Evolutionary conservation across 1,140 invertebrate genomes (phyloP).

Genomic region (Cyclargus thomasi): DNA sequence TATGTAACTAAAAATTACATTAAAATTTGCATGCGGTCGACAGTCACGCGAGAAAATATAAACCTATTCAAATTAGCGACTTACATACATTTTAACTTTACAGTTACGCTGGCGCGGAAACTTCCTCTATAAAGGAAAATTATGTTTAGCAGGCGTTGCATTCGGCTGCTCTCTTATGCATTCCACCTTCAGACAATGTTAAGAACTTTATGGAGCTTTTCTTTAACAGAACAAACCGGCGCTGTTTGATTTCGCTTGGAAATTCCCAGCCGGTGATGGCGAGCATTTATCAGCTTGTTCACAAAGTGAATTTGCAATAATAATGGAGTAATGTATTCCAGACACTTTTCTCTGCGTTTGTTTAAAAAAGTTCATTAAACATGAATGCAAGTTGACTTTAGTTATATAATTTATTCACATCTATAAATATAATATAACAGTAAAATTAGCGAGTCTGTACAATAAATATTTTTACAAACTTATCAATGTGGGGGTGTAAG

Average conservation of each 20-base stretch:
- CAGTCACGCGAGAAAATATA: background rate
- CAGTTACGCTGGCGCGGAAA: constrained; percentile 22
- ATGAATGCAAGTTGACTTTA: background rate
- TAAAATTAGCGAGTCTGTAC: too few relatives aligned
- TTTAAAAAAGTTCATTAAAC: background rate
- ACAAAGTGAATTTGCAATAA: constrained; percentile 29
- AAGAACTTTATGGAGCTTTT: constrained; percentile 32
- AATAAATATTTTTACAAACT: too few relatives aligned
- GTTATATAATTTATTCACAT: background rate
- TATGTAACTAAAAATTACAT: background rate
- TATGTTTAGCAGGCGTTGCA: constrained; percentile 24
- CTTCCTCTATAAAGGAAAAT: constrained; percentile 25
- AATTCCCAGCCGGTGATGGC: constrained; percentile 25
- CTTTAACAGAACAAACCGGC: constrained; percentile 32
- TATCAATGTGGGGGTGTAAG: too few relatives aligned
- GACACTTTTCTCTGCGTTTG: background rate
- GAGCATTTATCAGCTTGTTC: constrained; percentile 26
- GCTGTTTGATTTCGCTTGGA: constrained; percentile 35
- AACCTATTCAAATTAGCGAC: constrained; percentile 10
- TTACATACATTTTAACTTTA: constrained; percentile 19
- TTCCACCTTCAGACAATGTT: constrained; percentile 31
- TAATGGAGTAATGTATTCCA: constrained; percentile 20
- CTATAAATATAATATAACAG: too few relatives aligned
- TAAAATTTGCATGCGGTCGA: constrained; percentile 1
- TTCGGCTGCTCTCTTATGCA: constrained; percentile 29